Evolutionary conservation across 1,140 invertebrate genomes (phyloP).

Genomic region (Lordiphosa collinella): DNA sequence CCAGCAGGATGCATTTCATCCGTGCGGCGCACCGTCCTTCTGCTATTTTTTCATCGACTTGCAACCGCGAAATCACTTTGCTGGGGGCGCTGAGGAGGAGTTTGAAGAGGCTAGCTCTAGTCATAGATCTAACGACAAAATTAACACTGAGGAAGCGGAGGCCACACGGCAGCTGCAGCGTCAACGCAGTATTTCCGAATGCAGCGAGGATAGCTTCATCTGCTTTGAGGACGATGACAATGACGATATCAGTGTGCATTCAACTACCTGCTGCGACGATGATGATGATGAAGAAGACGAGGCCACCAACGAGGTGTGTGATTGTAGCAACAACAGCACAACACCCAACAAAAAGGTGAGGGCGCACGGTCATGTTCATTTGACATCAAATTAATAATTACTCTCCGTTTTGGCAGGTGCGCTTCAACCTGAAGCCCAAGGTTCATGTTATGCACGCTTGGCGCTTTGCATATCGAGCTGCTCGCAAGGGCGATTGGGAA

Average conservation of each 20-base stretch:
- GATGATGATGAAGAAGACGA: conserved; percentile 31
- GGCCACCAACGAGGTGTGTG: conserved; percentile 23
- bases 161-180: conserved; percentile 16
- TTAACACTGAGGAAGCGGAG: conserved; percentile 27
- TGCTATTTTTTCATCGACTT: conserved; percentile 62
- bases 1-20: conserved; percentile 27
- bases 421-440: conserved; percentile 81
- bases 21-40: conserved; percentile 33
- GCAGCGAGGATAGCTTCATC: conserved; percentile 70
- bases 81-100: conserved; percentile 31
- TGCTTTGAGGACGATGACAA: conserved; percentile 58
- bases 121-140: conserved; percentile 33
- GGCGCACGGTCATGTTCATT: not conserved
- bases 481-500: conserved; percentile 84
- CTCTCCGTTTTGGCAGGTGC: conserved; percentile 80
- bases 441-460: conserved; percentile 83
- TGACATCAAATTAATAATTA: not conserved
- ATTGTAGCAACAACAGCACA: conserved; percentile 24
- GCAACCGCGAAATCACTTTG: conserved; percentile 35
- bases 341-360: conserved; percentile 52
- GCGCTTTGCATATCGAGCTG: conserved; percentile 84
- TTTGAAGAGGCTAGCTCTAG: conserved; percentile 18
- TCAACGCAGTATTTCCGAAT: conserved; percentile 61
- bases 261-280: conserved; percentile 7
- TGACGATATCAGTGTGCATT: conserved; percentile 11